Base-by-base conservation (phyloP, 2,888 invertebrate species). In the Andrena trimmerana region DNA sequence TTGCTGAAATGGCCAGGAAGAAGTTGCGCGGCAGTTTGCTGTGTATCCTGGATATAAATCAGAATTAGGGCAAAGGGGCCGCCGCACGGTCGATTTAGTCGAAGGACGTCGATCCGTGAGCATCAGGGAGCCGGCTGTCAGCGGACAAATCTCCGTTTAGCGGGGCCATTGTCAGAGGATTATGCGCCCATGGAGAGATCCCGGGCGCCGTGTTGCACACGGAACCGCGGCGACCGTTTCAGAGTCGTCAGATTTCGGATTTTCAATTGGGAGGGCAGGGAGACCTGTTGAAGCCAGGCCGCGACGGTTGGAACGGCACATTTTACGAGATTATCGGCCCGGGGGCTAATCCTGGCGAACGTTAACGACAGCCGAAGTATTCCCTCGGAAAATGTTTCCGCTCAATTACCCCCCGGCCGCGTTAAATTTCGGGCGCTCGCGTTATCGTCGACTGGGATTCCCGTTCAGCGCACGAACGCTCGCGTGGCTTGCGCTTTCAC, bases 151-250 rank as follows among this genome's bases (percentile, higher is more conserved):
- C 89, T 88, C 84, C 88, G 88, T 88, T 90, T 87, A 88, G 89
- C 80, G 71, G 83, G 83, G 69, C 86, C 86, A 90, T 90, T 91
- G 90, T 91, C 87, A 72, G 69, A 68, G 90, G 91, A 91, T 91
- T 91, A 90, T 87, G 89, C 80, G 85, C 71, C 87, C 86, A 84
- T 88, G 86, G 86, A 85, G 79, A 89, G 84, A 90, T 87, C 86
- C 82, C 83, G 67, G 72, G 68, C 66, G 57, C 57, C 24, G 57
- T 72, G 69, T 29, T 63, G 78, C 74, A 72, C 71, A 48, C 54
- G 60, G 65, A 70, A 54, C 76, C 72, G 54, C 20, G 65, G 57
- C 67, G 29, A 57, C 77, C 81, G 80, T 84, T 78, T 66, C 48
- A 42, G 24, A 72, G 63, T 70, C 81, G 80, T 67, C 79, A 79